These are phyloP conservation scores for Craseonycteris thonglongyai DNA, from an alignment of 2,113 vertebrate genomes.

Conservation along the genomic window DNA sequence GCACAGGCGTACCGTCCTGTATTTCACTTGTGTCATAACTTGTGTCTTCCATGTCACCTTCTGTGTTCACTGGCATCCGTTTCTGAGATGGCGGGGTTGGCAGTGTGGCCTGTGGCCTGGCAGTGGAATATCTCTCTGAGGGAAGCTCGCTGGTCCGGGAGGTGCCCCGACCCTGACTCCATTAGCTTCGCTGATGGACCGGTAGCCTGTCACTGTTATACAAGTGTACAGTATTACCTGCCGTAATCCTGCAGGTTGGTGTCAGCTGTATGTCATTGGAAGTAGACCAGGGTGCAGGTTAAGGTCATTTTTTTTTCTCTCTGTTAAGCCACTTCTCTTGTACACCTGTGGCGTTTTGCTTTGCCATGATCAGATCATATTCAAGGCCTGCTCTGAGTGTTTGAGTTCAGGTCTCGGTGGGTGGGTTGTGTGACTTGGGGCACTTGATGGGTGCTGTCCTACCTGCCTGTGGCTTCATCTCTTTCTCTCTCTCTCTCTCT, in stretches of 20 bases:
- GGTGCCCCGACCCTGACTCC: background rate
- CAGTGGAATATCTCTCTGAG: background rate
- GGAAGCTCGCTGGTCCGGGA: background rate
- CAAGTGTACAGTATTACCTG: fast-evolving
- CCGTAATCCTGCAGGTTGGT: background rate
- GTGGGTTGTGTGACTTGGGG: background rate
- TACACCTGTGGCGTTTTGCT: background rate
- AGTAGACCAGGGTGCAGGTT: background rate
- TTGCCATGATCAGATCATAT: background rate
- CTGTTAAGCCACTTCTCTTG: background rate
- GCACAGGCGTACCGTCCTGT: background rate
- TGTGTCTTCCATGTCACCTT: background rate
- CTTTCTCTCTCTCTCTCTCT: background rate
- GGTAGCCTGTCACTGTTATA: no score
- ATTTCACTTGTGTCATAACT: background rate
- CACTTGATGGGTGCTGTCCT: background rate
- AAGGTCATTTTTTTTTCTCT: background rate
- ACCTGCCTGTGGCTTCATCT: background rate
- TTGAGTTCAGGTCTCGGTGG: background rate
- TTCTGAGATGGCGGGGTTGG: background rate
- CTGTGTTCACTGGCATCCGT: background rate
- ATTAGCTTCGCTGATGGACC: background rate
- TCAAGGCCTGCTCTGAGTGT: background rate
- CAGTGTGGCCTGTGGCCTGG: background rate
- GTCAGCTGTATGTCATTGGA: background rate